Conservation (phyloP, 2,888 invertebrate species). For the Acronicta aceris region DNA sequence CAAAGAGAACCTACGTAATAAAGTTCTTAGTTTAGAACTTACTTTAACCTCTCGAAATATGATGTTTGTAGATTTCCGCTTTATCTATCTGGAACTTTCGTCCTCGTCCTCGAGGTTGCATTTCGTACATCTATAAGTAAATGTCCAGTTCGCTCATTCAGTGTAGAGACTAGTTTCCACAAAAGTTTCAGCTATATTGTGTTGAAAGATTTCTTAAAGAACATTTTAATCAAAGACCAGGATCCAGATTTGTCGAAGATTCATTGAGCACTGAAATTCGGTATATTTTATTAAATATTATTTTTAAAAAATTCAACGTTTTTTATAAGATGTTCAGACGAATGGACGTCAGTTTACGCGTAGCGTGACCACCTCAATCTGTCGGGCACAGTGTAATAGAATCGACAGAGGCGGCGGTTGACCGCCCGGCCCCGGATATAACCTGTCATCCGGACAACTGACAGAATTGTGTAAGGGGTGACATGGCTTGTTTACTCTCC, state of each 20-base stretch:
- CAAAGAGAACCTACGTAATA: too few species aligned
- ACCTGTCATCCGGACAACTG: constrained; percentile 81
- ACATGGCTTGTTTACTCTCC: constrained; percentile 73
- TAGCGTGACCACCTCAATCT: constrained; percentile 75
- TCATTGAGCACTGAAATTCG: background rate
- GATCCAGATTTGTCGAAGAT: background rate
- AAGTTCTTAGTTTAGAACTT: too few species aligned
- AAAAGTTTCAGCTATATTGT: background rate
- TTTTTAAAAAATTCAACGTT: background rate
- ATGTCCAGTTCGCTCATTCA: background rate
- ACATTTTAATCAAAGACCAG: background rate
- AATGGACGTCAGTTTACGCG: constrained; percentile 60
- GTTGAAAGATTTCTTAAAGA: too few species aligned
- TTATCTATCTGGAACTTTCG: background rate
- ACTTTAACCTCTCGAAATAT: background rate
- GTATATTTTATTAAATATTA: too few species aligned
- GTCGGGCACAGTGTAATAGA: constrained; percentile 82
- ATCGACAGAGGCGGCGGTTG: constrained; percentile 79
- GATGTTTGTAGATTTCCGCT: constrained; percentile 4
- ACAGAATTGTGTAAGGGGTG: constrained; percentile 75
- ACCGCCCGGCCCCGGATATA: constrained; percentile 80
- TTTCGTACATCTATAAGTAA: background rate
- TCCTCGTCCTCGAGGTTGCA: background rate
- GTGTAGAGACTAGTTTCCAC: background rate
- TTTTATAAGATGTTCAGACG: constrained; percentile 52